Base-by-base conservation (phyloP, 2,888 invertebrate species). In the Empis livida region DNA sequence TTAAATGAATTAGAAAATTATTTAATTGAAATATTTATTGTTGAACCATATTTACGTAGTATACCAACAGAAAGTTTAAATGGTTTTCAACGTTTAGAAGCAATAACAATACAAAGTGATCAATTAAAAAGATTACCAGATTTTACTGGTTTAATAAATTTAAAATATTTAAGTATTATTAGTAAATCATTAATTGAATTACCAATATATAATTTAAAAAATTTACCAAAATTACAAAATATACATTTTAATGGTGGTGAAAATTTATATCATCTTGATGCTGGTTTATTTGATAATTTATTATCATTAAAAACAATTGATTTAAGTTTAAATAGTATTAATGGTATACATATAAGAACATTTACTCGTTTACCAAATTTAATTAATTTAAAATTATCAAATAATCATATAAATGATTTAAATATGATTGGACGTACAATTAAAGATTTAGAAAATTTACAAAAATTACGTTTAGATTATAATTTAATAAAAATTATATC, bases 21-120 rank as follows among this genome's bases (percentile, higher is more conserved):
- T 44, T 69, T 91, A 31, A 78, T 89, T 55, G 91, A 91, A 70
- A 75, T 91, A 47, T 91, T 83, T 59, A 76, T 91, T 30, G 90
- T 90, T 3, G 91, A 91, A 67, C 85, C 87, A 14, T 82, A 84
- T 54, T 65, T 91, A 44, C 76, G 84, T 51, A 86, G 80, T 55
- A 71, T 90, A 44, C 89, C 90, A 0, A 75, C 81, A 2, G 89
- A 89, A 64, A 84, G 86, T 56, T 68, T 91, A 42, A 75, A 79
- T 53, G 81, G 82, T 57, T 70, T 89, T 57, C 77, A 79, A 56
- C 80, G 81, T 54, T 72, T 90, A 46, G 84, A 90, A 72, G 91
- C 91, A 3, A 75, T 90, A 39, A 90, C 91, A 1, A 75, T 91
- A 56, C 84, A 88, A 64, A 83, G 84, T 10, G 80, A 82, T 50